A percentile compares a stretch with the other conserved stretches of the same genome.
Conservation (phyloP, 2,888 invertebrate genomes). For the Eupithecia vulgata region DNA sequence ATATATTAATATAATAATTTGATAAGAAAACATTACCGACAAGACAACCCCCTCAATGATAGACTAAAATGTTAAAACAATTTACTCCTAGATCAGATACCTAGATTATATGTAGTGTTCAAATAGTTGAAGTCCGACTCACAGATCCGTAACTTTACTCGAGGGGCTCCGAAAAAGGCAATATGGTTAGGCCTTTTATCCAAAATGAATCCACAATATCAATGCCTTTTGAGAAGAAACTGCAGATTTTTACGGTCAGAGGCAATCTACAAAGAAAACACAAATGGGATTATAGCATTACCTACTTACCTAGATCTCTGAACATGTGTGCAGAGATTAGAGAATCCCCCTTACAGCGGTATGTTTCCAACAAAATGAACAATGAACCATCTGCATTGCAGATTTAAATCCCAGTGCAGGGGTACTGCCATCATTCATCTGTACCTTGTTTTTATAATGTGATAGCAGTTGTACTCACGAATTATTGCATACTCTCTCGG, state of each 20-base stretch:
- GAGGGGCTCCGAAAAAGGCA: neutral
- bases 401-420: conserved; percentile 9
- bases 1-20: too few relatives aligned
- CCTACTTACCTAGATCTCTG: neutral
- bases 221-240: neutral
- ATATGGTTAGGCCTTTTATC: neutral
- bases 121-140: too few relatives aligned
- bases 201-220: neutral
- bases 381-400: conserved; percentile 13
- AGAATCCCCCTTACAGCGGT: neutral
- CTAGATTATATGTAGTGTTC: too few relatives aligned
- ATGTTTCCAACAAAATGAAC: neutral
- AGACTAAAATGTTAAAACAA: too few relatives aligned
- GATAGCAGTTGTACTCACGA: neutral
- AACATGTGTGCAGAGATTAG: neutral
- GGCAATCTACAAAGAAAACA: neutral
- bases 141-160: neutral
- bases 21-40: too few relatives aligned
- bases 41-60: too few relatives aligned
- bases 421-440: conserved; percentile 1
- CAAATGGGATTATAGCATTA: neutral
- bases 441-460: neutral
- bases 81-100: too few relatives aligned
- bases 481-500: neutral
- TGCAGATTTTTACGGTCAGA: neutral